phyloP scores from a whole-genome alignment of 2,888 invertebrate species.

The Andrena chrysosceles region DNA sequence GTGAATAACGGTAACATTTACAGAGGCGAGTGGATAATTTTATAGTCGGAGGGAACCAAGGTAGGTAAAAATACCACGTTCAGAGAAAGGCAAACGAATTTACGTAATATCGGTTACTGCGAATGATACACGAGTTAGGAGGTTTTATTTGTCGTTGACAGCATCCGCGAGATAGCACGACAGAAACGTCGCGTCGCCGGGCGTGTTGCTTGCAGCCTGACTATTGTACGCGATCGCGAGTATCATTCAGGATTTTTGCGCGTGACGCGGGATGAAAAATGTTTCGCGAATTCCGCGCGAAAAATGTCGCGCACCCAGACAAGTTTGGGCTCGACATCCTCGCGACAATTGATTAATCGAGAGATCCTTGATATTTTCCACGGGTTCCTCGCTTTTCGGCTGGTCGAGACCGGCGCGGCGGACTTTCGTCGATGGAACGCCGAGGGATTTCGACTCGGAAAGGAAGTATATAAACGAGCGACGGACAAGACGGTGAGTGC shows the following conservation, averaged over 20 bases:
- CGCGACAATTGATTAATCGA: slow-evolving; percentile 43
- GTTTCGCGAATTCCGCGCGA: slow-evolving; percentile 26
- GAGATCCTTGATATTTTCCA: slow-evolving; percentile 15
- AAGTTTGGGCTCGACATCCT: slow-evolving; percentile 1
- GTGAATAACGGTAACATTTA: slow-evolving; percentile 9
- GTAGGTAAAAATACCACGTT: neutral
- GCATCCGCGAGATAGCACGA: slow-evolving; percentile 47
- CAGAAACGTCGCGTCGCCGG: slow-evolving; percentile 36
- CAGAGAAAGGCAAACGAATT: neutral
- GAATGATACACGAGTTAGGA: slow-evolving; percentile 24
- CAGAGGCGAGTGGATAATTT: slow-evolving; percentile 1
- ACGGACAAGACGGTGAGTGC: slow-evolving; percentile 4
- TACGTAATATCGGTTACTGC: neutral
- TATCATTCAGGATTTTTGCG: slow-evolving; percentile 47
- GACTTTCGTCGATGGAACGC: neutral
- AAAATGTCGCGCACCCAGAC: slow-evolving; percentile 22
- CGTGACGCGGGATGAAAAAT: slow-evolving; percentile 47
- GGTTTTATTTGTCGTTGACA: slow-evolving; percentile 63
- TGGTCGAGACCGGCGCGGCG: neutral
- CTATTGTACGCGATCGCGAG: slow-evolving; percentile 42
- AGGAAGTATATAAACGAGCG: neutral
- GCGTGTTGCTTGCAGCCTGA: slow-evolving; percentile 19
- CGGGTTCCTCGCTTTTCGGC: neutral
- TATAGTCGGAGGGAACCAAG: neutral
- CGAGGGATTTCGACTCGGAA: neutral